Percentiles rank a stretch among this genome's conserved stretches.
Conservation (phyloP, 2,113 vertebrate genomes). For the Ardeotis arabs region DNA sequence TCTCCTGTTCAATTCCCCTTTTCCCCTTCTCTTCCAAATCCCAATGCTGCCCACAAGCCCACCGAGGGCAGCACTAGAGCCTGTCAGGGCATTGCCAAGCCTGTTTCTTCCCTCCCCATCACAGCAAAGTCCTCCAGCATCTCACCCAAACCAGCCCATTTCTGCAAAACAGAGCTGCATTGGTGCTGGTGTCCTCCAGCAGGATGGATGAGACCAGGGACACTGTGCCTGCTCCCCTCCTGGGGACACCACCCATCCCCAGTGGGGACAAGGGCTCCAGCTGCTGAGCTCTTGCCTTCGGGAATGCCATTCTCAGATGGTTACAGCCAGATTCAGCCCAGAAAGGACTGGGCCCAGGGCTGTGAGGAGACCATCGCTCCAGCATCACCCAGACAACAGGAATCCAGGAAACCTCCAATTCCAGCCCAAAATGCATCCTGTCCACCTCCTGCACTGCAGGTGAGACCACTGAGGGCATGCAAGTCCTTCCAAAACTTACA, state of each 20-base stretch:
- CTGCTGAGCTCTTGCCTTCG: accelerated
- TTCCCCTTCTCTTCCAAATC: background rate
- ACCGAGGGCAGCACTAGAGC: background rate
- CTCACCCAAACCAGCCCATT: background rate
- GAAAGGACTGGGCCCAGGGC: background rate
- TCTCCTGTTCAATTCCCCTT: background rate
- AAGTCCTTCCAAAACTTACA: background rate
- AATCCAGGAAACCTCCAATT: background rate
- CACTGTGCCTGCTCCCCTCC: background rate
- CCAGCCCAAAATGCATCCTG: background rate
- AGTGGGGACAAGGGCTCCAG: background rate
- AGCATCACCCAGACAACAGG: background rate
- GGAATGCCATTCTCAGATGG: background rate
- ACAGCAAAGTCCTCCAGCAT: background rate
- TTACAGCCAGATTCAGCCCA: accelerated
- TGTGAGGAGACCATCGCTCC: accelerated
- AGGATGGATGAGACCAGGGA: background rate
- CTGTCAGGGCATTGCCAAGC: background rate
- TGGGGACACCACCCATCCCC: background rate
- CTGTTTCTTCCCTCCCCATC: background rate
- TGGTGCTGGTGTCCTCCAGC: background rate
- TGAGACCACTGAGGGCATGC: accelerated
- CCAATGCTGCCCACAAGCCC: accelerated
- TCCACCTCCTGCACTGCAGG: background rate
- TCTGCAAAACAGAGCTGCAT: background rate